phyloP scores from a whole-genome alignment of 2,797 vertebrate genomes.

The Pangasius larnaudii region DNA sequence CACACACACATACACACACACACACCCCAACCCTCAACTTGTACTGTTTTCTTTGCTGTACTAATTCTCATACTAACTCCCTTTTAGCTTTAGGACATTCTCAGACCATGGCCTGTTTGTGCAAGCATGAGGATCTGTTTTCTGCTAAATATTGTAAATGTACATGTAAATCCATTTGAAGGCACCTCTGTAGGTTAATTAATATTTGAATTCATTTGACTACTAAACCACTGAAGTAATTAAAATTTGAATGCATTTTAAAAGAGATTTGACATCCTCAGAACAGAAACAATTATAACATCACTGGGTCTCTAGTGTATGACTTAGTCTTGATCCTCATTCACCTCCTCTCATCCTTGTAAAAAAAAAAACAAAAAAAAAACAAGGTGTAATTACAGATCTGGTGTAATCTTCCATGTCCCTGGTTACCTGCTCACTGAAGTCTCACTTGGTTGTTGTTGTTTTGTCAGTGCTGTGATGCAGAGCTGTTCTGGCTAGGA shows the following conservation, averaged over 20 bases:
- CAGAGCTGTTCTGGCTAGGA: neutral
- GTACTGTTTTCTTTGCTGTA: constrained; percentile 4
- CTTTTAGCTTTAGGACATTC: neutral
- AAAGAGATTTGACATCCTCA: neutral
- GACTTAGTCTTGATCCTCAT: neutral
- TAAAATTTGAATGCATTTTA: neutral
- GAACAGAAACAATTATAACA: neutral
- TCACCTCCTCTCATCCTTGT: neutral
- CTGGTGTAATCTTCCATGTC: constrained; percentile 4
- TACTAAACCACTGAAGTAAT: neutral
- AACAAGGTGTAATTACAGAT: neutral
- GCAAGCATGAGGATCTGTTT: neutral
- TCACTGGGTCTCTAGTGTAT: neutral
- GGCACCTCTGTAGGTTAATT: neutral
- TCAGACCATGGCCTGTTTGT: neutral
- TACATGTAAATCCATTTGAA: neutral
- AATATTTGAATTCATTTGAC: neutral
- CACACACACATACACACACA: no score
- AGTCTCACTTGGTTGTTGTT: constrained; percentile 12
- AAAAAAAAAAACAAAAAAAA: neutral
- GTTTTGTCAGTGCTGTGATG: constrained; percentile 7
- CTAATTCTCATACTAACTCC: neutral
- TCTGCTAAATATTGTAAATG: neutral
- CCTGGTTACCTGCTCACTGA: neutral
- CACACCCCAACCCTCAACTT: neutral